A percentile compares a stretch with the other conserved stretches of the same genome.
These are phyloP conservation scores for Tokudaia tokunoshimensis DNA, from an alignment of 2,797 vertebrate species.

Conservation along the genomic window DNA sequence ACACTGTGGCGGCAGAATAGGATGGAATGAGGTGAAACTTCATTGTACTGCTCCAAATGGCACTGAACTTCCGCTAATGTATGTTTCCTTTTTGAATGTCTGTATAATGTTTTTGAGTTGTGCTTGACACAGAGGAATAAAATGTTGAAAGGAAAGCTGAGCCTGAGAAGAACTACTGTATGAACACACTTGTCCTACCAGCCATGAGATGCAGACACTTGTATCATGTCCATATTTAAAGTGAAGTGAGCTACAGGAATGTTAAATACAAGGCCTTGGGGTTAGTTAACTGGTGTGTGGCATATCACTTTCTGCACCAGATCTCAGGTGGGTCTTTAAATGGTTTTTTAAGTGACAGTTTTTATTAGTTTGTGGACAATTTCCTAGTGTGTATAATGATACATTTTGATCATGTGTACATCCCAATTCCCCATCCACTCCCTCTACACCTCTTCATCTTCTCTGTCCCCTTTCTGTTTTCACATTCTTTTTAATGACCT, in stretches of 20 bases:
- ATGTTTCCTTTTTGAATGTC: neutral
- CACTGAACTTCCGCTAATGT: too few species aligned
- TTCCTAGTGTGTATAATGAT: neutral
- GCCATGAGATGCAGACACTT: neutral
- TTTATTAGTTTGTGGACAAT: neutral
- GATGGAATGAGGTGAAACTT: neutral
- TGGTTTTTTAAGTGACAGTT: neutral
- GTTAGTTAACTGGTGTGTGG: neutral
- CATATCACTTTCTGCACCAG: neutral
- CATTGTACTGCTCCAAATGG: neutral
- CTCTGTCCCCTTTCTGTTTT: neutral
- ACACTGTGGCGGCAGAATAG: fast-evolving
- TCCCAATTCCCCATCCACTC: too few species aligned
- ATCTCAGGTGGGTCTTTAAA: neutral
- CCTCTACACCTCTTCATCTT: neutral
- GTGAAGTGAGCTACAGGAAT: neutral
- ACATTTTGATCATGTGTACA: neutral
- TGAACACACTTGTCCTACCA: neutral
- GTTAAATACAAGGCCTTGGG: neutral
- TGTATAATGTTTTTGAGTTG: neutral
- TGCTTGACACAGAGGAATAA: neutral
- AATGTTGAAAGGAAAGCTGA: neutral
- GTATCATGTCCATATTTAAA: neutral
- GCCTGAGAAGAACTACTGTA: neutral
- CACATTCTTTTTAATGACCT: neutral